Evolutionary conservation across 2,797 vertebrate species (phyloP), one percentile per base, ranked within the genome.

Genomic region (Liasis olivaceus): DNA sequence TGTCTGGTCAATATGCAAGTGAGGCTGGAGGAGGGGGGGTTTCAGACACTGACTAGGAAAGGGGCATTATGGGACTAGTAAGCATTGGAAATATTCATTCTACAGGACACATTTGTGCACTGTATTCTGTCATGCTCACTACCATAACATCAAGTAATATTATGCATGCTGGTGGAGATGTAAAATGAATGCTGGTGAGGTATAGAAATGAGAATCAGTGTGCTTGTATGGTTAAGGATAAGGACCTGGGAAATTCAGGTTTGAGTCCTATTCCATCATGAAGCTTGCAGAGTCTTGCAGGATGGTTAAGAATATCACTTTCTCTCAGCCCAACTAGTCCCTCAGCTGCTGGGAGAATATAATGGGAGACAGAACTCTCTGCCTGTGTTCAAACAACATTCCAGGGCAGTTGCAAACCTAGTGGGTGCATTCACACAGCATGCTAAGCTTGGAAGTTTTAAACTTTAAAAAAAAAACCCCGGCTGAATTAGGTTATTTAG

Each of bases 1-100:
- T 92, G 91, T 89, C 91, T 92, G 51, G 91, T 85, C 69, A 13
- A 56, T 84, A 92, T 92, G 69, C 91, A 92, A 84, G 87, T 92
- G 87, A 88, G 58, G 20, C 13, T 84, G 87, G 60, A 54, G 42
- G 69, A 36, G 47, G 66, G 42, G 15, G 15, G 31, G 20, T 85
- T 60, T 88, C 42, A 62, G 66, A 54, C 12, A 1, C 22, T 26
- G 58, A 15, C 26, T 81, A 72, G 69, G 69, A 31, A 51, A 81
- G 28, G 54, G 36, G 24, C 17, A n/a, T n/a, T 26, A 36, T 9
- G 72, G 60, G 31, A 24, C 54, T 20, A 81, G 36, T 47, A 26
- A 66, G 6, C 14, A 54, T 7, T 54, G 28, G 72, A 81, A n/a
- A 89, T 20, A 89, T 66, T 51, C 11, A 42, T 36, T 62, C 87